These are phyloP conservation scores for Sphenopsis melanotis DNA, from an alignment of 2,797 vertebrate genomes.

Conservation along the genomic window DNA sequence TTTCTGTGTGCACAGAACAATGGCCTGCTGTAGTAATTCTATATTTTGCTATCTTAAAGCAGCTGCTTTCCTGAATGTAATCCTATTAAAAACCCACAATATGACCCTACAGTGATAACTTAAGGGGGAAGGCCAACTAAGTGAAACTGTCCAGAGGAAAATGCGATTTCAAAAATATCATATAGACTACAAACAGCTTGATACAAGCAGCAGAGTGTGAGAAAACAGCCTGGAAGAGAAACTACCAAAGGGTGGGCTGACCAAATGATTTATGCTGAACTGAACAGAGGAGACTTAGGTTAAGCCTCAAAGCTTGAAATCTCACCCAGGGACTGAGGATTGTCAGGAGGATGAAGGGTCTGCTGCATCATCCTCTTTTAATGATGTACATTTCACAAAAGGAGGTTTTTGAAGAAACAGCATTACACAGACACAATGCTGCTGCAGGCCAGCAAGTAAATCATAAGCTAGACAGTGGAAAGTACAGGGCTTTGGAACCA, in stretches of 20 bases:
- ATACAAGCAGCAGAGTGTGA: background rate
- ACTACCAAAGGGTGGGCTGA: background rate
- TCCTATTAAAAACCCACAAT: constrained; percentile 34
- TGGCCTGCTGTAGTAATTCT: constrained; percentile 20
- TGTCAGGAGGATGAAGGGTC: background rate
- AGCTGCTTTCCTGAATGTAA: constrained; percentile 60
- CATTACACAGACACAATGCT: background rate
- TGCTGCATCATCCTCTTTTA: background rate
- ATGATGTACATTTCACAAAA: background rate
- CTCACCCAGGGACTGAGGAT: background rate
- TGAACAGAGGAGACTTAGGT: background rate
- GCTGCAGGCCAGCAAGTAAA: background rate
- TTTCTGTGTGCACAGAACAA: constrained; percentile 26
- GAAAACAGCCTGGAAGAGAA: background rate
- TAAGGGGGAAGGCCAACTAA: background rate
- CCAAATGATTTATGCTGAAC: background rate
- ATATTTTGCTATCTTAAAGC: constrained; percentile 64
- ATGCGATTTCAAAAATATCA: background rate
- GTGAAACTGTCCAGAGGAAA: background rate
- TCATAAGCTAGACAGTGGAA: background rate
- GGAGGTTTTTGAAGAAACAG: background rate
- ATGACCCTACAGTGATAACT: constrained; percentile 21
- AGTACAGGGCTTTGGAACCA: background rate
- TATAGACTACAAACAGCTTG: background rate
- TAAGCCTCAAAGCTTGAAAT: background rate